phyloP scores from a whole-genome alignment of 2,888 invertebrate genomes.

The Lucinisca nassula region DNA sequence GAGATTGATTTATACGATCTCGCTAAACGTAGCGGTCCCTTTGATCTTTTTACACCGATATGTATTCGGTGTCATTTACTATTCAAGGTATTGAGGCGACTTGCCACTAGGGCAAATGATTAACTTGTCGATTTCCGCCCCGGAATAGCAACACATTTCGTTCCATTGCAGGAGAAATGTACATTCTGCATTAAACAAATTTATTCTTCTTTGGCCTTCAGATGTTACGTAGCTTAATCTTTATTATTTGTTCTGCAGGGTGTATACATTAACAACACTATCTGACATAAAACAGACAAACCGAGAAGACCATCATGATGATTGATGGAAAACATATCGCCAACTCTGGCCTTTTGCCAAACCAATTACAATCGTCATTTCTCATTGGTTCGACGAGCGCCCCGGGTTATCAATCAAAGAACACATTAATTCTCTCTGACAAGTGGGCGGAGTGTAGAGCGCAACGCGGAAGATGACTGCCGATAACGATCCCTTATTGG shows the following conservation, averaged over 20 bases:
- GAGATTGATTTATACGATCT: constrained; percentile 70
- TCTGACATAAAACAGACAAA: constrained; percentile 73
- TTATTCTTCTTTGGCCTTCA: constrained; percentile 60
- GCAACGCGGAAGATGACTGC: constrained; percentile 46
- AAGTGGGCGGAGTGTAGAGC: constrained; percentile 55
- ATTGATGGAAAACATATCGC: constrained; percentile 70
- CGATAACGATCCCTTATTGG: constrained; percentile 52
- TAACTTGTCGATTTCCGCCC: constrained; percentile 12
- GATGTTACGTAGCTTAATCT: constrained; percentile 68
- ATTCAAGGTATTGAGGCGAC: constrained; percentile 20
- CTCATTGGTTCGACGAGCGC: constrained; percentile 72
- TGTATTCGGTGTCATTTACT: constrained; percentile 45
- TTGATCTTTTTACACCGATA: constrained; percentile 56
- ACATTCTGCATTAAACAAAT: constrained; percentile 38
- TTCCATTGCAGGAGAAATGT: constrained; percentile 23
- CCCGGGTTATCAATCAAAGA: constrained; percentile 65
- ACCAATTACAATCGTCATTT: constrained; percentile 73
- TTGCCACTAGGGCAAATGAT: neutral
- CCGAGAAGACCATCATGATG: constrained; percentile 68
- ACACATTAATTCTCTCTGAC: constrained; percentile 71
- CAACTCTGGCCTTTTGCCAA: constrained; percentile 72
- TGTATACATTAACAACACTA: constrained; percentile 73
- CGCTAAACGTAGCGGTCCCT: constrained; percentile 53
- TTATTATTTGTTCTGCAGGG: constrained; percentile 63
- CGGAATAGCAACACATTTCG: neutral